Conservation (phyloP, 1,140 invertebrate genomes). For the Zophobas atratus region DNA sequence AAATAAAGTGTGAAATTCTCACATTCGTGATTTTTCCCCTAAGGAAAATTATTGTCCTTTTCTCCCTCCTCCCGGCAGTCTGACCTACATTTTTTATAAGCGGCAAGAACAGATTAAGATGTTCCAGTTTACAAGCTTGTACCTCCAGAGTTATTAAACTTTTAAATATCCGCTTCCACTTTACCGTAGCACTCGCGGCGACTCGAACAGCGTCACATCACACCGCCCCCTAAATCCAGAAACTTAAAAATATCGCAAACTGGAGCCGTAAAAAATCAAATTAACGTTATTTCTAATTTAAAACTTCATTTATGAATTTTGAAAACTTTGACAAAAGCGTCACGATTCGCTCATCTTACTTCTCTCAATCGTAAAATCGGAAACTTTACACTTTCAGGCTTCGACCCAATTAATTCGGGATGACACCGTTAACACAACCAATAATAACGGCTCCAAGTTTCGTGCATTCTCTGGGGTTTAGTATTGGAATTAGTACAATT, state of each 20-base stretch:
- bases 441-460: slow-evolving; percentile 10
- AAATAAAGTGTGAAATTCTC: slow-evolving; percentile 14
- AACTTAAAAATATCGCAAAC: not conserved
- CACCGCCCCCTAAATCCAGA: not conserved
- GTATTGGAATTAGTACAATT: slow-evolving; percentile 23
- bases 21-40: not conserved
- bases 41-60: not conserved
- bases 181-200: not conserved
- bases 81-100: not conserved
- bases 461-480: not conserved
- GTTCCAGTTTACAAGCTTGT: not conserved
- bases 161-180: not conserved
- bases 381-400: slow-evolving; percentile 25
- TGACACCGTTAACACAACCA: slow-evolving; percentile 1
- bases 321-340: not conserved
- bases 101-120: not conserved
- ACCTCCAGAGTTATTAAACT: slow-evolving; percentile 17
- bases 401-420: slow-evolving; percentile 32
- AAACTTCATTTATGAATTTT: slow-evolving; percentile 21
- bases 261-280: slow-evolving; percentile 25
- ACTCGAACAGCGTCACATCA: not conserved
- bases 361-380: slow-evolving; percentile 18
- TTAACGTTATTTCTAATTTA: slow-evolving; percentile 2
- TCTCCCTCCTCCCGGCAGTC: not conserved
- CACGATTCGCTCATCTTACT: slow-evolving; percentile 18